phyloP scores from a whole-genome alignment of 1,140 invertebrate species.

The Leptestheria dahalacensis region DNA sequence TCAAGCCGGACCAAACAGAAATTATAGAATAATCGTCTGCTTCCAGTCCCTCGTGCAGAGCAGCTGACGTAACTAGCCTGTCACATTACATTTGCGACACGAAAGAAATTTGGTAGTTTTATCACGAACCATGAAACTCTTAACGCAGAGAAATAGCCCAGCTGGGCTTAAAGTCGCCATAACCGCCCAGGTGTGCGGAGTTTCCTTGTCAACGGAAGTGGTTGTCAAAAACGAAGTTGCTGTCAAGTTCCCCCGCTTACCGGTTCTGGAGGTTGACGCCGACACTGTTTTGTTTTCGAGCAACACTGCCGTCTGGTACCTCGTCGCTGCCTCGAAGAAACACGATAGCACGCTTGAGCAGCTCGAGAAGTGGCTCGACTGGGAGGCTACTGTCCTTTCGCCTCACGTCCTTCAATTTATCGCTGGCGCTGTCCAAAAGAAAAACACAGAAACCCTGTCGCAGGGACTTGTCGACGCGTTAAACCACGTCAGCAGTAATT shows the following conservation, averaged over 20 bases:
- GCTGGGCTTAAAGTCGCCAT: conserved; percentile 50
- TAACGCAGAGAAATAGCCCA: conserved; percentile 36
- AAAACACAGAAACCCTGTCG: background rate
- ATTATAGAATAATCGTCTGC: no score
- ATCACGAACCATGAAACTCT: conserved; percentile 4
- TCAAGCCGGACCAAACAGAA: no score
- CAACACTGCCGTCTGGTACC: conserved; percentile 37
- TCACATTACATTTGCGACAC: background rate
- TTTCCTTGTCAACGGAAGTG: conserved; percentile 31
- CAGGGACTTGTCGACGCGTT: conserved; percentile 29
- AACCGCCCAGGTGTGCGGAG: conserved; percentile 41
- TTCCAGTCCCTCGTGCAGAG: background rate
- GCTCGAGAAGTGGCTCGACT: conserved; percentile 53
- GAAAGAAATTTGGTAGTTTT: background rate
- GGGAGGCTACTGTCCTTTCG: conserved; percentile 42
- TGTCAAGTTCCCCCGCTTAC: conserved; percentile 28
- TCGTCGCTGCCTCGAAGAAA: conserved; percentile 29
- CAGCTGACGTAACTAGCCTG: background rate
- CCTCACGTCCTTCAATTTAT: conserved; percentile 29
- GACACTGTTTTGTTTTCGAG: conserved; percentile 35
- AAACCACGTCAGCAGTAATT: conserved; percentile 25
- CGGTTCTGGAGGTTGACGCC: conserved; percentile 32
- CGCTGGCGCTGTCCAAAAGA: conserved; percentile 13
- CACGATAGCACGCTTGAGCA: conserved; percentile 21
- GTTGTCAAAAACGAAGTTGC: conserved; percentile 19